These are phyloP conservation scores for Papilio dardanus DNA, from an alignment of 1,140 invertebrate genomes.

Conservation along the genomic window DNA sequence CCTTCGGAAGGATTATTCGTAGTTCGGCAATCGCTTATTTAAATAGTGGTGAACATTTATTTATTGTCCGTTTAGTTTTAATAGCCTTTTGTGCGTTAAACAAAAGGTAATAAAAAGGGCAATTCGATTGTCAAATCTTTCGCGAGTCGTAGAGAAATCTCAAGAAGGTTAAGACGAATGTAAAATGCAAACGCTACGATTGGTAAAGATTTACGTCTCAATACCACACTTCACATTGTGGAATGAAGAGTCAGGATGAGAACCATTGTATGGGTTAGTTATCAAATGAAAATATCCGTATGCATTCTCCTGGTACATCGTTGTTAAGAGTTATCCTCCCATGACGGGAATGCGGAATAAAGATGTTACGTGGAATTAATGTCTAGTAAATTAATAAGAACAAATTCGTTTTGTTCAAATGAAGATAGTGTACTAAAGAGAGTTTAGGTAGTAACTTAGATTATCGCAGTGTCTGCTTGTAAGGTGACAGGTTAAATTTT, in stretches of 20 bases:
- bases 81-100: not conserved
- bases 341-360: slow-evolving; percentile 25
- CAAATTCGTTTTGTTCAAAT: not conserved
- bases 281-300: not conserved
- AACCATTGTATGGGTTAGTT: not conserved
- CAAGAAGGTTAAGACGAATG: not conserved
- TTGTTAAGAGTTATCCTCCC: slow-evolving; percentile 24
- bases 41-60: not conserved
- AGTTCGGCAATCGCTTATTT: not conserved
- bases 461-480: not conserved
- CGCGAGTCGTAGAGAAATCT: not conserved
- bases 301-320: not conserved
- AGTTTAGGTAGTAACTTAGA: too few species aligned
- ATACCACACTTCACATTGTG: not conserved
- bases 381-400: not conserved
- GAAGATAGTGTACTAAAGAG: not conserved
- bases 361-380: slow-evolving; percentile 13
- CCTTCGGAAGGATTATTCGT: not conserved
- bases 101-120: slow-evolving; percentile 7
- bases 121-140: not conserved
- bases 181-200: not conserved
- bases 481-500: not conserved
- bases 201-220: not conserved
- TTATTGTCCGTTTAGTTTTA: not conserved
- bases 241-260: not conserved